These are phyloP conservation scores for Botia almorhae DNA, from an alignment of 2,797 vertebrate species.

Conservation along the genomic window DNA sequence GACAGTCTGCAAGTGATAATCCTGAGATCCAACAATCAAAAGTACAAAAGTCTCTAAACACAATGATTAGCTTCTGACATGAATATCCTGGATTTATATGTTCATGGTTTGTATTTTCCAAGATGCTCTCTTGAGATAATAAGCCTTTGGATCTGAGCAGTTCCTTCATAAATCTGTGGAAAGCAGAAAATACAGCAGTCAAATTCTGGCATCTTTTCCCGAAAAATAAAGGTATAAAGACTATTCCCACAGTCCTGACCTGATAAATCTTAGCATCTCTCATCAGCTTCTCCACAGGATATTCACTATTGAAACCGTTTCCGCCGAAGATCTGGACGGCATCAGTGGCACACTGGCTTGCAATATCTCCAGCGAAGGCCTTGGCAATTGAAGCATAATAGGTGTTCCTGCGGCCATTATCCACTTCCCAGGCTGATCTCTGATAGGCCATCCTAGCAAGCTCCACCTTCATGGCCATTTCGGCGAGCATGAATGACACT, in stretches of 20 bases:
- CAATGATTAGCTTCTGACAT: neutral
- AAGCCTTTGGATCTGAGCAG: slow-evolving; percentile 93
- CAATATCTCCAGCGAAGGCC: slow-evolving; percentile 90
- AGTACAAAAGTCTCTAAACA: slow-evolving; percentile 35
- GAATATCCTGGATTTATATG: neutral
- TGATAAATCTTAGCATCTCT: slow-evolving; percentile 97
- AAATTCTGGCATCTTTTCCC: neutral
- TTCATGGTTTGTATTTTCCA: slow-evolving; percentile 81
- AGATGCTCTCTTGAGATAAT: slow-evolving; percentile 90
- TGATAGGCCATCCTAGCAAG: slow-evolving; percentile 89
- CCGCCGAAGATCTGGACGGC: slow-evolving; percentile 96
- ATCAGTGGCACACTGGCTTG: slow-evolving; percentile 90
- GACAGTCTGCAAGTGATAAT: slow-evolving; percentile 36
- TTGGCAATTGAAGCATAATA: slow-evolving; percentile 95
- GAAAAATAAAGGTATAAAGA: neutral
- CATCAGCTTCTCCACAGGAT: slow-evolving; percentile 97
- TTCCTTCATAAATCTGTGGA: slow-evolving; percentile 95
- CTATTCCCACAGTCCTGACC: slow-evolving; percentile 68
- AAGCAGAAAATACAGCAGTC: neutral
- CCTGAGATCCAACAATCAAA: slow-evolving; percentile 45
- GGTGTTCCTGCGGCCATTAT: slow-evolving; percentile 86
- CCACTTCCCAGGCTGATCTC: slow-evolving; percentile 91
- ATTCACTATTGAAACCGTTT: slow-evolving; percentile 94
- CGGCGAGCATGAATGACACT: slow-evolving; percentile 90
- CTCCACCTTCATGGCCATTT: slow-evolving; percentile 97